Evolutionary conservation across 2,797 vertebrate species (phyloP).

Genomic region (Pangasius macronema): DNA sequence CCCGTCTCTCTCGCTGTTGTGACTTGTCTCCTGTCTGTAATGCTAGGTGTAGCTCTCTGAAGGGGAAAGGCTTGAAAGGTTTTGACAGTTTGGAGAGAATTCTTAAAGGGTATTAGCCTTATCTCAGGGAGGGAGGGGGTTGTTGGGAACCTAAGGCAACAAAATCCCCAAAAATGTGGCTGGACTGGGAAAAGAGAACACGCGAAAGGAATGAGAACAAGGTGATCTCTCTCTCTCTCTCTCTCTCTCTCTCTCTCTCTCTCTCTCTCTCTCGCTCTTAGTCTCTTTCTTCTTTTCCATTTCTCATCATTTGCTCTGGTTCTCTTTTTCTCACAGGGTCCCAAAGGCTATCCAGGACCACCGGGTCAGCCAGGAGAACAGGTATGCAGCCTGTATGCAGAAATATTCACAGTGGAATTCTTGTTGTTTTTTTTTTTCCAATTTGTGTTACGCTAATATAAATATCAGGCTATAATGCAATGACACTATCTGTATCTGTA

Average conservation of each 20-base stretch:
- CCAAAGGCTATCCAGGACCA: constrained; percentile 77
- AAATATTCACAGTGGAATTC: background rate
- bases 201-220: constrained; percentile 1
- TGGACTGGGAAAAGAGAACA: constrained; percentile 12
- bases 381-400: constrained; percentile 63
- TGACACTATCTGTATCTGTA: no score
- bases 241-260: constrained; percentile 4
- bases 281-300: background rate
- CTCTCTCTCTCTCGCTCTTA: background rate
- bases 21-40: constrained; percentile 43
- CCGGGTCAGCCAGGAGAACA: constrained; percentile 78
- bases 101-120: constrained; percentile 45
- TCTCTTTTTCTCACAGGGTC: constrained; percentile 70
- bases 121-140: constrained; percentile 25
- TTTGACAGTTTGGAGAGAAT: constrained; percentile 46
- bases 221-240: constrained; percentile 11
- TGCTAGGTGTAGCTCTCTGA: constrained; percentile 29
- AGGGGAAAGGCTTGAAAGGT: constrained; percentile 29
- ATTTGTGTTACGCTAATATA: background rate
- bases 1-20: constrained; percentile 29
- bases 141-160: constrained; percentile 35
- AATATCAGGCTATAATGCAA: no score
- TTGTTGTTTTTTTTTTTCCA: background rate
- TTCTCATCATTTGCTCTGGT: constrained; percentile 38
- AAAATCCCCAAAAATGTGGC: constrained; percentile 40